phyloP scores from a whole-genome alignment of 2,888 invertebrate species.

The Blera fallax region DNA sequence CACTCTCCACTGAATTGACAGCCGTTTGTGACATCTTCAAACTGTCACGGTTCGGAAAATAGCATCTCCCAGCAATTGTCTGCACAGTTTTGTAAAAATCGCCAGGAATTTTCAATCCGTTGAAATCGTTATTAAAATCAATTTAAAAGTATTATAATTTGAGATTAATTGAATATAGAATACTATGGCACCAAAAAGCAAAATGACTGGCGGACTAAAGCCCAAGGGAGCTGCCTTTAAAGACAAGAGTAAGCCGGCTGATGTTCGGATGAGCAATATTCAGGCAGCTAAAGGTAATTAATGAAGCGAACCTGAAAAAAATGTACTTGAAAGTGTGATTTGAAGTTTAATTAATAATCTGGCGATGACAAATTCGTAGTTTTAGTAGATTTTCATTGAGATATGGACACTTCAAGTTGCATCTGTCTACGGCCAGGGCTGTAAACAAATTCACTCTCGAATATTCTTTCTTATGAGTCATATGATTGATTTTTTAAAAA shows the following conservation, averaged over 20 bases:
- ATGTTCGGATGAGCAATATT: constrained; percentile 97
- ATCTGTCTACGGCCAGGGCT: constrained; percentile 53
- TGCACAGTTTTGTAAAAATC: constrained; percentile 39
- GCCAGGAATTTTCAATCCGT: constrained; percentile 43
- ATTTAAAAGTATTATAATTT: constrained; percentile 22
- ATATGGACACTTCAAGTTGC: constrained; percentile 1
- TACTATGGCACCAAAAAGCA: constrained; percentile 80
- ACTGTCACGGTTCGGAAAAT: constrained; percentile 43
- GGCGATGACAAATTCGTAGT: neutral
- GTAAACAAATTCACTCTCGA: constrained; percentile 69
- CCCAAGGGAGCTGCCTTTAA: constrained; percentile 86
- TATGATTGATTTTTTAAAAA: constrained; percentile 57
- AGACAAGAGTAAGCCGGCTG: constrained; percentile 96
- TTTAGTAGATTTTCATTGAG: constrained; percentile 28
- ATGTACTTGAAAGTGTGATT: neutral
- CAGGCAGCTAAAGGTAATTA: constrained; percentile 96
- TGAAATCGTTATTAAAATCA: constrained; percentile 23
- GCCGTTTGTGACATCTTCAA: constrained; percentile 17
- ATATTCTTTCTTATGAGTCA: constrained; percentile 63
- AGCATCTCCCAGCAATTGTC: constrained; percentile 30
- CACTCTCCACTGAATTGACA: neutral
- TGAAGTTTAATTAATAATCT: neutral
- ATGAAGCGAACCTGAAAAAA: neutral
- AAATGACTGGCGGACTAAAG: constrained; percentile 76
- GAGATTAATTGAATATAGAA: constrained; percentile 13